These are phyloP conservation scores for Odontothrips loti DNA, from an alignment of 2,888 invertebrate genomes.

Conservation along the genomic window DNA sequence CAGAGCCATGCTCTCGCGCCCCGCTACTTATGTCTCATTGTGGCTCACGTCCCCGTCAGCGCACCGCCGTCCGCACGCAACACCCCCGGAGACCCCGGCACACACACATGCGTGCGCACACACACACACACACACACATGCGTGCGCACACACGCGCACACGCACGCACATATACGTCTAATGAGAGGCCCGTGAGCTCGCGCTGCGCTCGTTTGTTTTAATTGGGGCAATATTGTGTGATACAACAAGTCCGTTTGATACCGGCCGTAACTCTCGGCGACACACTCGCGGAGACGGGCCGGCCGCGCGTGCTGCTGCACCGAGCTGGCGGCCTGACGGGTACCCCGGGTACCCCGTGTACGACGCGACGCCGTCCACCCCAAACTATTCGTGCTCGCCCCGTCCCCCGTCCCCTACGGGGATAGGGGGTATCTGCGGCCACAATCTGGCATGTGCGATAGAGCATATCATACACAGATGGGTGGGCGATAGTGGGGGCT, in stretches of 20 bases:
- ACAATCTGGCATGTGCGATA: slow-evolving; percentile 21
- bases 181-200: background rate
- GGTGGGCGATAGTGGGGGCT: background rate
- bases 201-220: slow-evolving; percentile 4
- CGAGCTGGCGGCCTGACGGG: background rate
- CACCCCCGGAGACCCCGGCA: background rate
- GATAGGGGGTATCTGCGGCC: background rate
- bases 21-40: slow-evolving; percentile 1
- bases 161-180: background rate
- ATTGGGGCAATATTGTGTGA: slow-evolving; percentile 26
- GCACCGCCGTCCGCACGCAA: background rate
- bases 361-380: background rate
- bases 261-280: slow-evolving; percentile 4
- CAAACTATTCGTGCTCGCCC: background rate
- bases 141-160: background rate
- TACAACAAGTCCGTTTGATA: slow-evolving; percentile 25
- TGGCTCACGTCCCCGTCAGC: background rate
- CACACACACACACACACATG: background rate
- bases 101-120: background rate
- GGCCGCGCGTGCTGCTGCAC: background rate
- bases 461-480: slow-evolving; percentile 16
- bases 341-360: background rate
- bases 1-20: background rate
- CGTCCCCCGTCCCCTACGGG: background rate
- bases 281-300: background rate